Evolutionary conservation across 2,888 invertebrate species (phyloP).

Genomic region (Habroteleia sp.): DNA sequence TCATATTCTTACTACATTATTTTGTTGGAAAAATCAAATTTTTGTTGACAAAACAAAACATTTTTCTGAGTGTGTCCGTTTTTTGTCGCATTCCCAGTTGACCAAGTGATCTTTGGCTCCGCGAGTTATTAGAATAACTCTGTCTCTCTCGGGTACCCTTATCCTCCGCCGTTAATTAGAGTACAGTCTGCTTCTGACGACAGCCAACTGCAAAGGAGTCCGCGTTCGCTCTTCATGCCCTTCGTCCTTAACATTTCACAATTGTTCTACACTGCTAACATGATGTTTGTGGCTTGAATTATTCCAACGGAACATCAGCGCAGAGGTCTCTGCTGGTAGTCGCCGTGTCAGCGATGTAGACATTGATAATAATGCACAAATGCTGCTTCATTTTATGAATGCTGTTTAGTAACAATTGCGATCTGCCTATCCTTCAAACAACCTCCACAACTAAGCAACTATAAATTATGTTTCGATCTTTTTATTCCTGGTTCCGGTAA

Average conservation of each 20-base stretch:
- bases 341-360: constrained; percentile 33
- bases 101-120: constrained; percentile 35
- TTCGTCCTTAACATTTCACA: constrained; percentile 61
- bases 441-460: neutral
- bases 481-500: constrained; percentile 11
- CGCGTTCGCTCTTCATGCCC: constrained; percentile 61
- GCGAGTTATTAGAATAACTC: constrained; percentile 72
- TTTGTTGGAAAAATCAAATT: too few relatives aligned
- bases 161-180: constrained; percentile 75
- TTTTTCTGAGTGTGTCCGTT: too few relatives aligned
- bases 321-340: constrained; percentile 9
- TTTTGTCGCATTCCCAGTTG: constrained; percentile 24
- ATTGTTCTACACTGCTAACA: constrained; percentile 67
- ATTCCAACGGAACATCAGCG: constrained; percentile 67
- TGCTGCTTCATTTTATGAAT: constrained; percentile 51
- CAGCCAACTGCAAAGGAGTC: constrained; percentile 72
- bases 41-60: too few relatives aligned
- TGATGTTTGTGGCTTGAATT: constrained; percentile 72
- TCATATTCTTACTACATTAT: too few relatives aligned
- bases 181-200: constrained; percentile 75
- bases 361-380: constrained; percentile 54
- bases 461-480: constrained; percentile 24
- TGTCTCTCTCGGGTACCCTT: constrained; percentile 71
- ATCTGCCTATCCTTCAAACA: constrained; percentile 21
- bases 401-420: constrained; percentile 46